These are phyloP conservation scores for Trichacis sp. DNA, from an alignment of 2,888 invertebrate genomes.

Conservation along the genomic window DNA sequence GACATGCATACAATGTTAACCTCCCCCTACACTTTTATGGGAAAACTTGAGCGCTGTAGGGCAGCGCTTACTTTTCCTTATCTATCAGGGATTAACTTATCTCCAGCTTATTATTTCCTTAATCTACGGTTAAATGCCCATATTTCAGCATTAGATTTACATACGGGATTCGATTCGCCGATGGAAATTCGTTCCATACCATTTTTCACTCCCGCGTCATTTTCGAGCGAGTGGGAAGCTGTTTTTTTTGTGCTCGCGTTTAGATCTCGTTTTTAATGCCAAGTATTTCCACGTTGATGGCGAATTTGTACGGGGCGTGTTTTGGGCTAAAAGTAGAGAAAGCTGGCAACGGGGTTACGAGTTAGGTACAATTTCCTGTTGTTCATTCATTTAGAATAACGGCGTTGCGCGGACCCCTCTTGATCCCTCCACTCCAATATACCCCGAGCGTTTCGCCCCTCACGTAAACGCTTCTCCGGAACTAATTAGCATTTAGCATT, in stretches of 20 bases:
- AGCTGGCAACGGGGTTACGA: conserved; percentile 48
- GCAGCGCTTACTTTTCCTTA: conserved; percentile 54
- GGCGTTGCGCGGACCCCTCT: conserved; percentile 49
- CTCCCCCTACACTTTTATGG: conserved; percentile 48
- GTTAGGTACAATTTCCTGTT: conserved; percentile 60
- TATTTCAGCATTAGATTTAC: conserved; percentile 65
- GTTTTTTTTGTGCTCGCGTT: no score
- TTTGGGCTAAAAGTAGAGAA: conserved; percentile 17
- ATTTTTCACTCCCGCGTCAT: background rate
- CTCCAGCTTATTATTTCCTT: conserved; percentile 68
- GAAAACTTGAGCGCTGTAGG: conserved; percentile 40
- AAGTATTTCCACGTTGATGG: background rate
- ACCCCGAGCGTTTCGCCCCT: conserved; percentile 29
- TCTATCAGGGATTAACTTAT: conserved; percentile 67
- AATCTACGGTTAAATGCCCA: conserved; percentile 68
- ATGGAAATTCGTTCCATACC: background rate
- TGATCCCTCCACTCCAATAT: conserved; percentile 42
- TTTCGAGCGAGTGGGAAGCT: background rate
- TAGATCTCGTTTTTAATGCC: background rate
- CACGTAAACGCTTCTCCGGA: conserved; percentile 60
- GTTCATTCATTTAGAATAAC: conserved; percentile 65
- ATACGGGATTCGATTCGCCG: conserved; percentile 41
- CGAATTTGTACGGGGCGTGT: background rate
- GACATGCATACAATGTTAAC: conserved; percentile 53
- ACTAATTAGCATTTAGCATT: conserved; percentile 67